Base-by-base conservation (phyloP, 2,113 vertebrate species). In the Cyanoliseus patagonus region DNA sequence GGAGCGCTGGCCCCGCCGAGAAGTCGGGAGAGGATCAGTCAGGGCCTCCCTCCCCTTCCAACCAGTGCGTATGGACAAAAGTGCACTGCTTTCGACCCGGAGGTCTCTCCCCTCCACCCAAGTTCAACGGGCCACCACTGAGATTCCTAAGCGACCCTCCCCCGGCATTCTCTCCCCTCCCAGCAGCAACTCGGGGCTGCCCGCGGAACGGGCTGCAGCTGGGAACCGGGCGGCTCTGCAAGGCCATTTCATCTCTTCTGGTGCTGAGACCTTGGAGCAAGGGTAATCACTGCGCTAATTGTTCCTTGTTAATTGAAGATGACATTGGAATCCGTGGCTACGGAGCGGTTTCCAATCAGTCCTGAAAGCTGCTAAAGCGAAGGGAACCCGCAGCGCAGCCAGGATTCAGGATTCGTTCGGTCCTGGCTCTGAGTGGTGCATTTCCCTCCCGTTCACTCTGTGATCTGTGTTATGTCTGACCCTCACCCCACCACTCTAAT, bases 281-380 rank as follows among this genome's bases (percentile, higher is more conserved):
- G 97, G 94, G 92, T 95, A 84, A 96, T 94, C 97, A 93, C 94
- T 92, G 89, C 90, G 97, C 98, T 98, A 99, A 99, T 99, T 99
- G 99, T 99, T 99, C 98, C 98, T 80, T 97, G 98, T 98, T 99
- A 99, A 99, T 99, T 99, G 98, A 97, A 98, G 98, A 96, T 98
- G 99, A 99, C 98, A 99, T 98, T 90, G 98, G 99, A 99, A 99
- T 99, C 98, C 97, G 93, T 91, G 98, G 96, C 98, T 97, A 97
- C 93, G 97, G 93, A 98, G 92, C 83, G 86, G 97, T 87, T 94
- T 84, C 93, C 96, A 97, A 94, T 97, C 94, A 95, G 59, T 74
- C 83, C 93, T 90, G 92, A 95, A 78, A 92, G 94, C 94, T 84
- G 73, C 80, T 88, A 81, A 86, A 94, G 91, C 87, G 92, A 88